A percentile compares a stretch with the other conserved stretches of the same genome.
These are phyloP conservation scores for Craseonycteris thonglongyai DNA, from an alignment of 2,113 vertebrate genomes.

Conservation along the genomic window DNA sequence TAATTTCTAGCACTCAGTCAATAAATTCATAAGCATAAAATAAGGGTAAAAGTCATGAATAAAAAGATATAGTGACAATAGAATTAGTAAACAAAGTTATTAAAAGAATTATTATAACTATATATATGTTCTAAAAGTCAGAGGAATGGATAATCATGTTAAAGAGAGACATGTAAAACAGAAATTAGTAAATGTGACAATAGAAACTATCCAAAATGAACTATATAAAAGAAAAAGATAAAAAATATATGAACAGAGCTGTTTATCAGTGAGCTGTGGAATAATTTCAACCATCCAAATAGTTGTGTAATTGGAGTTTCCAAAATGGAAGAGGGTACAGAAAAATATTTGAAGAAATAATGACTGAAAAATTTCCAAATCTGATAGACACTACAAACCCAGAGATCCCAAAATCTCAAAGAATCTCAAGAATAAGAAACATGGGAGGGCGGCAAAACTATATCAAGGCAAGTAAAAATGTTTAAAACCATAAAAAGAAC, in stretches of 20 bases:
- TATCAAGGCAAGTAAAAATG: background rate
- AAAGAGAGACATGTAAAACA: background rate
- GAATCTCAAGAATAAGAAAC: background rate
- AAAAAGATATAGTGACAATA: background rate
- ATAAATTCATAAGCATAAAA: background rate
- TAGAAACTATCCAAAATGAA: background rate
- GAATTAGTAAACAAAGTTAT: background rate
- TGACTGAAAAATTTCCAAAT: background rate
- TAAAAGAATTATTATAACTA: background rate
- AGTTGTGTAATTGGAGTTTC: background rate
- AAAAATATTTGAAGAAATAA: background rate
- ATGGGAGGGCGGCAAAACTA: fast-evolving
- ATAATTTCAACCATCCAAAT: background rate
- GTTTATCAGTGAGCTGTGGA: background rate
- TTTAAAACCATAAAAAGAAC: background rate
- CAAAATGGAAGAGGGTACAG: background rate
- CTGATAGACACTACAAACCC: background rate
- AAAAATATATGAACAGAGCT: background rate
- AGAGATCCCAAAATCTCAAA: background rate
- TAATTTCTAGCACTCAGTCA: background rate
- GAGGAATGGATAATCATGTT: background rate
- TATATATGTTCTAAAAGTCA: background rate
- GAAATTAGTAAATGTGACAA: background rate
- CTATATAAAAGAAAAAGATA: background rate
- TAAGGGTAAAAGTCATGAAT: background rate